A percentile compares a stretch with the other conserved stretches of the same genome.
These are phyloP conservation scores for Bryconaethiops microstoma DNA, from an alignment of 2,797 vertebrate genomes.

Conservation along the genomic window DNA sequence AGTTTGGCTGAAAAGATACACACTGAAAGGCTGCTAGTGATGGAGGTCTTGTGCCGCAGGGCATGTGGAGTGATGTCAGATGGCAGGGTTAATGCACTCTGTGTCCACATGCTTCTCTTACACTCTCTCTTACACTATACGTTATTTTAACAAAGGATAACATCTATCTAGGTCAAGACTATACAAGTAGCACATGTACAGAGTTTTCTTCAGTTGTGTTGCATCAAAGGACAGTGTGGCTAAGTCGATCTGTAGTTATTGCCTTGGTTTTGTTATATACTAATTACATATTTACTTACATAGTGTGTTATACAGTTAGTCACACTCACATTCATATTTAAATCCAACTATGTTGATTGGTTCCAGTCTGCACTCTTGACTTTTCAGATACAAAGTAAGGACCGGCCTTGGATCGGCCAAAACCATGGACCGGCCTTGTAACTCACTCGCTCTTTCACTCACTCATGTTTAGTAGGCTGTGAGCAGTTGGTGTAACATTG, in stretches of 20 bases:
- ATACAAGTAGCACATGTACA: not conserved
- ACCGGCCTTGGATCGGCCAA: too few relatives aligned
- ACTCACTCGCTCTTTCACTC: too few relatives aligned
- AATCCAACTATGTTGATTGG: too few relatives aligned
- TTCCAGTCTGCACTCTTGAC: too few relatives aligned
- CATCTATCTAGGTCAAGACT: slow-evolving; percentile 23
- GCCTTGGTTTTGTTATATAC: not conserved
- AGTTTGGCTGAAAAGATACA: slow-evolving; percentile 67
- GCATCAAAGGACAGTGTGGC: not conserved
- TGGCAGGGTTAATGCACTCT: slow-evolving; percentile 53
- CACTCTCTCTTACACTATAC: slow-evolving; percentile 30
- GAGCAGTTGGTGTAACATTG: too few relatives aligned
- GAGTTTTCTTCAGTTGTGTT: not conserved
- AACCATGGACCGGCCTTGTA: too few relatives aligned
- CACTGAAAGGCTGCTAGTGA: slow-evolving; percentile 54
- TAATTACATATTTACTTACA: not conserved
- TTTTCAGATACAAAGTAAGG: too few relatives aligned
- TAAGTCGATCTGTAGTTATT: not conserved
- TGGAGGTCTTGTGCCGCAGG: slow-evolving; percentile 55
- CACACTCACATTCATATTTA: too few relatives aligned
- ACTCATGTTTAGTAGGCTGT: too few relatives aligned
- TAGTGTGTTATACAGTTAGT: too few relatives aligned
- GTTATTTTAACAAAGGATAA: slow-evolving; percentile 48
- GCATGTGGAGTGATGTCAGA: slow-evolving; percentile 56
- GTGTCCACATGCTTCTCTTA: slow-evolving; percentile 39